Base-by-base conservation (phyloP, 2,888 invertebrate genomes). In the Anagyrus pseudococci region DNA sequence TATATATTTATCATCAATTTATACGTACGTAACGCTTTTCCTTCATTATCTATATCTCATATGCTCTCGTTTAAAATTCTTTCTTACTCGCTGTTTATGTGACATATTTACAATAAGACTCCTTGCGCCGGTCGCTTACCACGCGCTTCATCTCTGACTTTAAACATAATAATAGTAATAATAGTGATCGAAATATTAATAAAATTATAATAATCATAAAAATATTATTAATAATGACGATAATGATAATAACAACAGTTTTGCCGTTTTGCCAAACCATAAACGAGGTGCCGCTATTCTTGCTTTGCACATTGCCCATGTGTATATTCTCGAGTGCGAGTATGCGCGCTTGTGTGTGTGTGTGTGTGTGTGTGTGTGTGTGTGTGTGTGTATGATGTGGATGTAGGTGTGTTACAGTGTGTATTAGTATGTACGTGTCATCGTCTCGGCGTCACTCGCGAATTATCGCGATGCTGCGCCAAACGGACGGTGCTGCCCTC, bases 291-390 rank as follows among this genome's bases (percentile, higher is more conserved):
- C 69, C 46, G 25, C 52, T 47, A 29, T 43, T 44, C 57, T 55
- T 56, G 26, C 58, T 67, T 76, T 77, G 77, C 77, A 77, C 77
- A 68, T 77, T 77, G 76, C 76, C 76, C 76, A 67, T 72, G 59
- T 63, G 17, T 64, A 48, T 22, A 57, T 46, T 17, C 20, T 8
- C 1, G 20, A n/a, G 25, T 48, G 17, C 7, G 2, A 10, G 29
- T 48, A 26, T 48, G n/a, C n/a, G n/a, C n/a, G n/a, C n/a, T n/a
- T 23, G 23, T 23, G 22, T 46, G 23, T 23, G 44, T 56, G n/a
- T 49, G 13, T 50, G 29, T 46, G 2, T 43, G 49, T 41, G 6
- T 26, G 20, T 4, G 43, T 15, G 29, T 20, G 52, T 48, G 19
- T 2, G 17, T 17, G 26, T 48, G 23, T 25, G 20, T 48, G 29